Evolutionary conservation across 2,113 vertebrate species (phyloP).

Genomic region (Microtus ochrogaster): DNA sequence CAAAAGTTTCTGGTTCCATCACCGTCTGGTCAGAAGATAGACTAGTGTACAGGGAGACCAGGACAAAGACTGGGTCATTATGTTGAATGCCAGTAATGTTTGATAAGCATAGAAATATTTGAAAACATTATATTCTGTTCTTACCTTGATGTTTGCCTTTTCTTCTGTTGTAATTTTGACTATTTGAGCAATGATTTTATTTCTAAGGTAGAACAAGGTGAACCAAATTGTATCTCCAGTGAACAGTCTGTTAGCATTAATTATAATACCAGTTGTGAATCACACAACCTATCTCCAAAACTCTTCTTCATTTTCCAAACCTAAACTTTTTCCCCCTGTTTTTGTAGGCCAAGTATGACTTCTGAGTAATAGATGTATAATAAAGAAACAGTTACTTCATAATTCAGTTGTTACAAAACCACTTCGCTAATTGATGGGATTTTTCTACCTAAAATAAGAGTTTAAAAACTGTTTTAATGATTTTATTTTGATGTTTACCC

Average conservation of each 20-base stretch:
- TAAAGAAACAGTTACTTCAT: not conserved
- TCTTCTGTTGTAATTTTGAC: not conserved
- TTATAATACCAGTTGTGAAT: not conserved
- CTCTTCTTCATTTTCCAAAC: not conserved
- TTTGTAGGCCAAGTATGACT: conserved; percentile 5
- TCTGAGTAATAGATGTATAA: not conserved
- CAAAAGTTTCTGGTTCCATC: not conserved
- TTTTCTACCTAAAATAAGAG: not conserved
- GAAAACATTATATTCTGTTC: not conserved
- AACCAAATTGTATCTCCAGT: not conserved
- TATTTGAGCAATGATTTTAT: conserved; percentile 5
- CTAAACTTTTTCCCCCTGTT: not conserved
- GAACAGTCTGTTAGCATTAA: not conserved
- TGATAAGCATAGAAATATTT: not conserved
- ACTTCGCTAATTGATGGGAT: not conserved
- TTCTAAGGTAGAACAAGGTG: not conserved
- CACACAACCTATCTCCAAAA: not conserved
- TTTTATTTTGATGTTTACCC: not conserved
- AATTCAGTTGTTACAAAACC: not conserved
- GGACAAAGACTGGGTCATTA: not conserved
- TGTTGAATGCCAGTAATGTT: not conserved
- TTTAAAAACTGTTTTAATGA: not conserved
- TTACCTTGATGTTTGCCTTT: not conserved
- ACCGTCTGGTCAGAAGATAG: not conserved
- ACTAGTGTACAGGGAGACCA: not conserved